A percentile compares a stretch with the other conserved stretches of the same genome.
These are phyloP conservation scores for Cataglyphis rosenhaueri DNA, from an alignment of 2,888 invertebrate species.

Conservation along the genomic window DNA sequence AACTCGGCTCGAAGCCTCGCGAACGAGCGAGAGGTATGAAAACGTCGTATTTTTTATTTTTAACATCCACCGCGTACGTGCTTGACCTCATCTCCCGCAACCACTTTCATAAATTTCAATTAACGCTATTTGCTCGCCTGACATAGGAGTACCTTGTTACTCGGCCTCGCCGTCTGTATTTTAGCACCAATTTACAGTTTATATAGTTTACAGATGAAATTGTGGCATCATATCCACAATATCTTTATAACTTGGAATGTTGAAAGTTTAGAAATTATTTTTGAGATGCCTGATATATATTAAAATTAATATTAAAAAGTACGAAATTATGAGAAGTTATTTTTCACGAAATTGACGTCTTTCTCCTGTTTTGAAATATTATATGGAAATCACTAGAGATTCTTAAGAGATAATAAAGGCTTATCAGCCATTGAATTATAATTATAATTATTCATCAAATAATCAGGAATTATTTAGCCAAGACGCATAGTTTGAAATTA, in stretches of 20 bases:
- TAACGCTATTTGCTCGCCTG: slow-evolving; percentile 53
- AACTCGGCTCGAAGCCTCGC: background rate
- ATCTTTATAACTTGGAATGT: slow-evolving; percentile 10
- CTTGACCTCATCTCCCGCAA: slow-evolving; percentile 45
- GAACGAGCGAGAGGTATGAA: slow-evolving; percentile 8
- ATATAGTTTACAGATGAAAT: slow-evolving; percentile 39
- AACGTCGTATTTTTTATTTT: slow-evolving; percentile 44
- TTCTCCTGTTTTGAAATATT: background rate
- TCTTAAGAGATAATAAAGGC: background rate
- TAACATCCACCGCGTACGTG: slow-evolving; percentile 36
- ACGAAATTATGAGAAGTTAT: background rate
- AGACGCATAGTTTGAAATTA: background rate
- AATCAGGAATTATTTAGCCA: background rate
- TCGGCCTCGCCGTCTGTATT: slow-evolving; percentile 49
- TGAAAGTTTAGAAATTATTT: slow-evolving; percentile 7
- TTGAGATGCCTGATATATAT: background rate
- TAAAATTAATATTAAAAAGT: background rate
- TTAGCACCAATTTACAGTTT: slow-evolving; percentile 60
- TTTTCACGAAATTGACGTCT: background rate
- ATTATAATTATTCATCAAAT: slow-evolving; percentile 17
- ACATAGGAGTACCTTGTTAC: slow-evolving; percentile 54
- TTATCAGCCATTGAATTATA: background rate
- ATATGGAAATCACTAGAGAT: background rate
- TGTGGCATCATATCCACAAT: background rate
- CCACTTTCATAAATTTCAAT: slow-evolving; percentile 64